Evolutionary conservation across 2,888 invertebrate genomes (phyloP).

Genomic region (Leptopilina syphax): DNA sequence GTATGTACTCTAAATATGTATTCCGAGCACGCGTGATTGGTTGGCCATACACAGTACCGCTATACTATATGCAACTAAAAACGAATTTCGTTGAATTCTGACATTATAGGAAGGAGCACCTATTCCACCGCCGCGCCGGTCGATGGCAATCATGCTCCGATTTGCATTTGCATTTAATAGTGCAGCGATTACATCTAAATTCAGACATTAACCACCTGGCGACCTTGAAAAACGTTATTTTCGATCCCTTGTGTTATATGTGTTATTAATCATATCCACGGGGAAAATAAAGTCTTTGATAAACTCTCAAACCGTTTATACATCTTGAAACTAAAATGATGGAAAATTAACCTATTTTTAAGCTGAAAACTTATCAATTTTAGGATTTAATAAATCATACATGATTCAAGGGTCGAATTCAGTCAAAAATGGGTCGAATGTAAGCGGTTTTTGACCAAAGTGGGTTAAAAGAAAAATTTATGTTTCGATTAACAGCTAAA

Average conservation of each 20-base stretch:
- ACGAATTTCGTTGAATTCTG: constrained; percentile 47
- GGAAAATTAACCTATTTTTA: too few relatives aligned
- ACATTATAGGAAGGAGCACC: constrained; percentile 25
- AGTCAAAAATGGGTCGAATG: too few relatives aligned
- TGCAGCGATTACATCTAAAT: constrained; percentile 17
- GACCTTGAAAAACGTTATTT: constrained; percentile 25
- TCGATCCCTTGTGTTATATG: not conserved
- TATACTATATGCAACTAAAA: constrained; percentile 44
- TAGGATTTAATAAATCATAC: too few relatives aligned
- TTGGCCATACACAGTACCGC: constrained; percentile 9
- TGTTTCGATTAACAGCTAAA: too few relatives aligned
- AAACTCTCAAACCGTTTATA: too few relatives aligned
- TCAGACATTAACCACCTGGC: constrained; percentile 20
- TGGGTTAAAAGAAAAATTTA: too few relatives aligned
- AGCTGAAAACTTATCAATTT: too few relatives aligned
- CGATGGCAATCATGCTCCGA: constrained; percentile 36
- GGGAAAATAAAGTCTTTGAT: too few relatives aligned
- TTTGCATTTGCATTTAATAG: constrained; percentile 36
- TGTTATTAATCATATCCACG: too few relatives aligned
- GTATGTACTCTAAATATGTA: constrained; percentile 47
- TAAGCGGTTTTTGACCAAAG: too few relatives aligned
- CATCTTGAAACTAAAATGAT: too few relatives aligned
- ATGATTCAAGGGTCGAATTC: too few relatives aligned
- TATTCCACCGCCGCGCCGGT: not conserved
- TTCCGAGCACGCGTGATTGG: constrained; percentile 49